These are phyloP conservation scores for Catamblyrhynchus diadema DNA, from an alignment of 2,797 vertebrate species.

Conservation along the genomic window DNA sequence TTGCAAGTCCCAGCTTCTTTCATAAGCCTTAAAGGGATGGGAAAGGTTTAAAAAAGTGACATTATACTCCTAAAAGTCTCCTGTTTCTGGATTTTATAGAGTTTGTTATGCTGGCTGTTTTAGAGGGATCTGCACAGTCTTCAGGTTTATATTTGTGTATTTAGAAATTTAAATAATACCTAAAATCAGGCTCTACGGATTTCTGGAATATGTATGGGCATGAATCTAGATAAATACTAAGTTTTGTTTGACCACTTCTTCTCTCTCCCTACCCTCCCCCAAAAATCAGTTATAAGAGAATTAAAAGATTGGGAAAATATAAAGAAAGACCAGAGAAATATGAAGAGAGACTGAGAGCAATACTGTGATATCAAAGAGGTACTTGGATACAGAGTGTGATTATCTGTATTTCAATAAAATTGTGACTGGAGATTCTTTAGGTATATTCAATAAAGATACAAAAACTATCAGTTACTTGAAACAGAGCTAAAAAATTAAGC, in stretches of 20 bases:
- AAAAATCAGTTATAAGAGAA: background rate
- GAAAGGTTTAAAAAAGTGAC: background rate
- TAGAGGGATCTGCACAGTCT: background rate
- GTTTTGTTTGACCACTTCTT: fast-evolving
- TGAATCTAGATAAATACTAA: background rate
- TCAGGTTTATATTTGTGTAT: background rate
- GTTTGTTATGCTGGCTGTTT: background rate
- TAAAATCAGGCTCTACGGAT: background rate
- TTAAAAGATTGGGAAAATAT: background rate
- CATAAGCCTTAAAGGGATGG: background rate
- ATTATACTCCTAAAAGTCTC: background rate
- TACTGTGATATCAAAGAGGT: background rate
- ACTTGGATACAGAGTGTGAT: background rate
- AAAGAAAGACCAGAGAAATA: background rate
- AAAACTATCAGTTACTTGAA: background rate
- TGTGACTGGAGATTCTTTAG: background rate
- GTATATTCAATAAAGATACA: background rate
- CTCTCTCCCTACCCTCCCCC: fast-evolving
- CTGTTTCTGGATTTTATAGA: background rate
- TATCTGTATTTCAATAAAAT: background rate
- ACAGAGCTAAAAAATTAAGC: background rate
- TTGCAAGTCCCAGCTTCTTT: background rate
- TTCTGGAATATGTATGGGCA: background rate
- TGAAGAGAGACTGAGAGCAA: background rate
- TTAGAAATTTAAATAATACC: background rate